Percentiles rank a stretch among this genome's conserved stretches.
phyloP scores from a whole-genome alignment of 1,140 invertebrate genomes.

The Lasaia peninsularis region DNA sequence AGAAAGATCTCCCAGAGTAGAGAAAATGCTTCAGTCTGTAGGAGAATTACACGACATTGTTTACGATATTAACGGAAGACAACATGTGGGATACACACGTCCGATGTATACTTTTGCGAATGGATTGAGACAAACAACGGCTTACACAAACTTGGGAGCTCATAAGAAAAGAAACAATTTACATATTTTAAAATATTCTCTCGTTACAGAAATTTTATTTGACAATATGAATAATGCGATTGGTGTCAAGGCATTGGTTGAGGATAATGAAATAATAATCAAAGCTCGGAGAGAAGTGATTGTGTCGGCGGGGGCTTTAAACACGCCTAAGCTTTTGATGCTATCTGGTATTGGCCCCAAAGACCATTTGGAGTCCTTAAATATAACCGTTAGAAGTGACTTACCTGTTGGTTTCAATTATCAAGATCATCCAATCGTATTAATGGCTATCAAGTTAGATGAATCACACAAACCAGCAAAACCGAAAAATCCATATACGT shows the following conservation, averaged over 20 bases:
- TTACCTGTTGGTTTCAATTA: slow-evolving; percentile 84
- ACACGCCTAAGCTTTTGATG: slow-evolving; percentile 81
- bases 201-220: slow-evolving; percentile 60
- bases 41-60: slow-evolving; percentile 30
- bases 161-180: slow-evolving; percentile 75
- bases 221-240: slow-evolving; percentile 79
- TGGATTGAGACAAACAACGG: slow-evolving; percentile 80
- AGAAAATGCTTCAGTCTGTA: slow-evolving; percentile 31
- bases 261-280: slow-evolving; percentile 53
- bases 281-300: slow-evolving; percentile 76
- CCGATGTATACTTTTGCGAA: slow-evolving; percentile 84
- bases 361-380: slow-evolving; percentile 41
- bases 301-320: slow-evolving; percentile 79
- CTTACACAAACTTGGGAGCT: slow-evolving; percentile 78
- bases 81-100: slow-evolving; percentile 80
- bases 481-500: slow-evolving; percentile 16
- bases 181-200: slow-evolving; percentile 61
- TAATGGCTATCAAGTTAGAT: slow-evolving; percentile 26
- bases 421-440: slow-evolving; percentile 42
- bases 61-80: slow-evolving; percentile 85
- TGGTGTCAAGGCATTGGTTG: slow-evolving; percentile 70
- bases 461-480: slow-evolving; percentile 3
- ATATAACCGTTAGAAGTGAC: slow-evolving; percentile 79
- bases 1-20: slow-evolving; percentile 12
- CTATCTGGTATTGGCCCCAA: slow-evolving; percentile 74